Base-by-base conservation (phyloP, 2,888 invertebrate genomes). In the Polyommatus iphigenia region DNA sequence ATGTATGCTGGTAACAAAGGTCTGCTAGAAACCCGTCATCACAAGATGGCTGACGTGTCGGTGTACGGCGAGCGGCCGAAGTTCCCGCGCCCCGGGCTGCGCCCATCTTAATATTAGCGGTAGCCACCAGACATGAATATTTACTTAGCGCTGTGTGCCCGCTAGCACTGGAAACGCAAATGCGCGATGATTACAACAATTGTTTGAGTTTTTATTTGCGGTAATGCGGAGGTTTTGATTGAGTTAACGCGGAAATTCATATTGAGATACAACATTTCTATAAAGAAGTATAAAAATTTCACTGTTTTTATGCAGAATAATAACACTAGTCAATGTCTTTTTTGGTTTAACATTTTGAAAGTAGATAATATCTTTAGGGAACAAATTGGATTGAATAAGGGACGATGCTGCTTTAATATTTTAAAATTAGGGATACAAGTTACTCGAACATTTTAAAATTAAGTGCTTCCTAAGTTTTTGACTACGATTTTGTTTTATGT, bases 71-170 rank as follows among this genome's bases (percentile, higher is more conserved):
- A 77, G 72, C 59, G 76, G 81, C 79, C 81, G 79, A 91, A 91
- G 90, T 92, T 93, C 90, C 88, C 86, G 85, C 87, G 92, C 92
- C 90, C 82, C 87, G 84, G 87, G 93, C 87, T 84, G 87, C 85
- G 90, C 90, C 91, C 90, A 89, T 81, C 82, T 81, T 81, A 79
- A 79, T 91, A 93, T 91, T 90, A 91, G 88, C 88, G 90, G 85
- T 86, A 90, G 62, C 67, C 18, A 88, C 87, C 88, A 88, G 87
- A 93, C 93, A 93, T 83, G 91, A 90, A 87, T 93, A 93, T 92
- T 92, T 93, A 93, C 93, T 93, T 91, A 93, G 84, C 81, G 86
- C 82, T 84, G 1, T 84, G 1, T 62, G 3, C 24, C 62, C 62
- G 18, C 67, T 18, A 67, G 62, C 62, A 24, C 24, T 20, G 20